phyloP scores from a whole-genome alignment of 2,888 invertebrate species.

The Aproaerema taeniolella region DNA sequence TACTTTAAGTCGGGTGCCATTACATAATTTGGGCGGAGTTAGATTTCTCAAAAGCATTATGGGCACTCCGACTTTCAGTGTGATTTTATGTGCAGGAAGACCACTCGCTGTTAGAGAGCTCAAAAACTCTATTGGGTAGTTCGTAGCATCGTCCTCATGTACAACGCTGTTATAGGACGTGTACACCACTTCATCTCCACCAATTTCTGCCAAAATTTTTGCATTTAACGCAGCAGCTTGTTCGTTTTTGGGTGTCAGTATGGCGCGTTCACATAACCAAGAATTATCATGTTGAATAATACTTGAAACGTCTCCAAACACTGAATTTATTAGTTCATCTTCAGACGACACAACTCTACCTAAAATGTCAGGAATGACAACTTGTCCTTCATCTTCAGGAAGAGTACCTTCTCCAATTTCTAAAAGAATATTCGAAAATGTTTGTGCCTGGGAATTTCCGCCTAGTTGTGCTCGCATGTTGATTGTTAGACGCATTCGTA shows the following conservation, averaged over 20 bases:
- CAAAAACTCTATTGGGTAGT: neutral
- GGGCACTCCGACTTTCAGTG: neutral
- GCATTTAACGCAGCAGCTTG: neutral
- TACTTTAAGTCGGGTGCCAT: conserved; percentile 3
- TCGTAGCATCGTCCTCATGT: neutral
- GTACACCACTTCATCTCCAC: neutral
- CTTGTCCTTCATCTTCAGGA: neutral
- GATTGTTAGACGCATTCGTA: neutral
- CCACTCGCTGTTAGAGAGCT: neutral
- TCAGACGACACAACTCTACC: too few relatives aligned
- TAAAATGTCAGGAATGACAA: neutral
- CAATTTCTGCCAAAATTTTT: neutral
- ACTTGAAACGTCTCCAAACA: neutral
- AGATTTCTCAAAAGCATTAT: neutral
- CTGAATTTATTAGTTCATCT: neutral
- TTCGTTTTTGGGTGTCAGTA: neutral
- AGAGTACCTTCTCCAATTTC: too few relatives aligned
- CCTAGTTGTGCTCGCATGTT: neutral
- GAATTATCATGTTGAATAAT: neutral
- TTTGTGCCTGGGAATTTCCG: neutral
- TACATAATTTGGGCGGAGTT: neutral
- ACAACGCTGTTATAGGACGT: neutral
- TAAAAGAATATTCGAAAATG: too few relatives aligned
- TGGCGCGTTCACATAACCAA: too few relatives aligned
- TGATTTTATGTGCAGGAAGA: neutral